Percentiles rank a stretch among this genome's conserved stretches.
phyloP scores from a whole-genome alignment of 2,113 vertebrate genomes.

The Astur gentilis region DNA sequence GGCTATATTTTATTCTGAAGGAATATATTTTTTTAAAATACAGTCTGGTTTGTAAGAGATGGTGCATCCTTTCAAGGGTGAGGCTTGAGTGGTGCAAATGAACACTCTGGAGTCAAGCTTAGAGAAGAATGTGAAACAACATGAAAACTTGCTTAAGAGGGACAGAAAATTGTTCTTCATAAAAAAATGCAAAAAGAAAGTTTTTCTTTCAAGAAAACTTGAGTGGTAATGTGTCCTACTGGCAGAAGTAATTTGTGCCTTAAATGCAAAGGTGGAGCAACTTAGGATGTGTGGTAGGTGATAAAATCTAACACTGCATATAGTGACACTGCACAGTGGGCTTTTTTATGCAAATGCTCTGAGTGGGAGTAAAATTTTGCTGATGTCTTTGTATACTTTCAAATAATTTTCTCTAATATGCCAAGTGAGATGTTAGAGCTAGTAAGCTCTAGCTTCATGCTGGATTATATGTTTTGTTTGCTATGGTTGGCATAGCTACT shows the following conservation, averaged over 20 bases:
- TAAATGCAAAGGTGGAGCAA: neutral
- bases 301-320: neutral
- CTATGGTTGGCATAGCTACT: neutral
- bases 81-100: fast-evolving
- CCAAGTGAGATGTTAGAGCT: neutral
- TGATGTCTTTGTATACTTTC: neutral
- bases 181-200: neutral
- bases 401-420: neutral
- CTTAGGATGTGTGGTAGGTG: neutral
- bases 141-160: neutral
- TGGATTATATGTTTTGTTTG: neutral
- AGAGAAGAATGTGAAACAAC: neutral
- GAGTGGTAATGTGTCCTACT: neutral
- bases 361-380: neutral
- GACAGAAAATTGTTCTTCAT: neutral
- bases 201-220: neutral
- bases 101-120: neutral
- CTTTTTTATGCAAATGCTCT: neutral
- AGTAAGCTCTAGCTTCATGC: neutral
- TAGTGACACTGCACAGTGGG: too few species aligned
- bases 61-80: neutral
- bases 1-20: neutral
- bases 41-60: neutral
- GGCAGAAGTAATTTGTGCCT: neutral
- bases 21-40: neutral